A percentile compares a stretch with the other conserved stretches of the same genome.
Conservation (phyloP, 2,113 vertebrate genomes). For the Limanda limanda region DNA sequence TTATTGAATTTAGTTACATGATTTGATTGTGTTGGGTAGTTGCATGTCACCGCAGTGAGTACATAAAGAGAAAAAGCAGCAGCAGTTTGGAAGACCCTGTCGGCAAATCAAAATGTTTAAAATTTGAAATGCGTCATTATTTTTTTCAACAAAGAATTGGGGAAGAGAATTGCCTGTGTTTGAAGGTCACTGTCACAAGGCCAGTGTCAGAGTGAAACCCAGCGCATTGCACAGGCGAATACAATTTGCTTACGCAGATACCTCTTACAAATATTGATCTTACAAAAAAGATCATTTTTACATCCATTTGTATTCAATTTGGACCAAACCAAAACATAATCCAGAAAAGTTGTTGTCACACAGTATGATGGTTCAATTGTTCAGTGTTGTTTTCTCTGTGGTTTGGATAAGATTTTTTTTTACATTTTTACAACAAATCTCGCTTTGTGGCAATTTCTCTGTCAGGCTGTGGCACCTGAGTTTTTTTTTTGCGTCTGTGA, state of each 20-base stretch:
- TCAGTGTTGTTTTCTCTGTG: slow-evolving; percentile 71
- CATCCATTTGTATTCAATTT: slow-evolving; percentile 39
- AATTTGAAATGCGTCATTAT: background rate
- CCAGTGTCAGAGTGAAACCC: slow-evolving; percentile 3
- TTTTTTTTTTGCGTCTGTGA: slow-evolving; percentile 53
- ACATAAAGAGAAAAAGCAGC: slow-evolving; percentile 38
- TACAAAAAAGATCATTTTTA: slow-evolving; percentile 37
- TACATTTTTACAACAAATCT: slow-evolving; percentile 62
- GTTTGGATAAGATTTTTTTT: slow-evolving; percentile 58
- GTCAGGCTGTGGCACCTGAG: slow-evolving; percentile 74
- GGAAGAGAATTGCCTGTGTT: background rate
- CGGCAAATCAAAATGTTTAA: slow-evolving; percentile 5
- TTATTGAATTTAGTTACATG: slow-evolving; percentile 39
- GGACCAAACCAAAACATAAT: slow-evolving; percentile 51
- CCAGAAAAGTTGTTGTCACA: slow-evolving; percentile 44
- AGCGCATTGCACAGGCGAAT: background rate
- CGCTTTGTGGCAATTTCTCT: slow-evolving; percentile 64
- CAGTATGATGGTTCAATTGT: slow-evolving; percentile 55
- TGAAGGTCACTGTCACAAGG: slow-evolving; percentile 34
- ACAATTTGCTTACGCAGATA: slow-evolving; percentile 32
- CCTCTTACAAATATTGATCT: slow-evolving; percentile 20
- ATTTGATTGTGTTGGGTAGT: slow-evolving; percentile 50
- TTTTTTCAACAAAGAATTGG: background rate
- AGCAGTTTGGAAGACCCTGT: slow-evolving; percentile 17
- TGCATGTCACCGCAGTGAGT: slow-evolving; percentile 43